Evolutionary conservation across 2,888 invertebrate genomes (phyloP).

Genomic region (Salticus scenicus): DNA sequence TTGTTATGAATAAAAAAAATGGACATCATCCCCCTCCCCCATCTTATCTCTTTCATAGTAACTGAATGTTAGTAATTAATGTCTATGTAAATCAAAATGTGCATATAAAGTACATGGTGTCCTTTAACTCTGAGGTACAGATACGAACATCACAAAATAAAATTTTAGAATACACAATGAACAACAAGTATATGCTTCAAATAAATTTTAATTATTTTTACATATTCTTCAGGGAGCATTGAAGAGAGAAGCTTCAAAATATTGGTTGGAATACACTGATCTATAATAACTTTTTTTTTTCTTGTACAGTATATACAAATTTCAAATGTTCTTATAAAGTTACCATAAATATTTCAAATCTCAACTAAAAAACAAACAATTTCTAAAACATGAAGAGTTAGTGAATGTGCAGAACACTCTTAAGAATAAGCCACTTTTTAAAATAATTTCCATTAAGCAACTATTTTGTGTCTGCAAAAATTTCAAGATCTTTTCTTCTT

Average conservation of each 20-base stretch:
- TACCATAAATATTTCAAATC: constrained; percentile 65
- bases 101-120: no score
- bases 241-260: constrained; percentile 45
- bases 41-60: no score
- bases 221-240: constrained; percentile 38
- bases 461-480: constrained; percentile 35
- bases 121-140: no score
- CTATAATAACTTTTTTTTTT: constrained; percentile 51
- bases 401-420: constrained; percentile 58
- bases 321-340: constrained; percentile 58
- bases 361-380: constrained; percentile 56
- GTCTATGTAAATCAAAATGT: no score
- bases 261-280: constrained; percentile 43
- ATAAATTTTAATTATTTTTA: constrained; percentile 41
- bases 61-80: no score
- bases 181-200: constrained; percentile 29
- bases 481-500: background rate
- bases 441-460: constrained; percentile 33
- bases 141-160: no score
- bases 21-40: no score
- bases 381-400: constrained; percentile 61
- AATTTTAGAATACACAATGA: no score
- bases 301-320: constrained; percentile 62
- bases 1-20: no score
- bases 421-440: constrained; percentile 60